Base-by-base conservation (phyloP, 2,888 invertebrate genomes). In the Leuctra nigra region DNA sequence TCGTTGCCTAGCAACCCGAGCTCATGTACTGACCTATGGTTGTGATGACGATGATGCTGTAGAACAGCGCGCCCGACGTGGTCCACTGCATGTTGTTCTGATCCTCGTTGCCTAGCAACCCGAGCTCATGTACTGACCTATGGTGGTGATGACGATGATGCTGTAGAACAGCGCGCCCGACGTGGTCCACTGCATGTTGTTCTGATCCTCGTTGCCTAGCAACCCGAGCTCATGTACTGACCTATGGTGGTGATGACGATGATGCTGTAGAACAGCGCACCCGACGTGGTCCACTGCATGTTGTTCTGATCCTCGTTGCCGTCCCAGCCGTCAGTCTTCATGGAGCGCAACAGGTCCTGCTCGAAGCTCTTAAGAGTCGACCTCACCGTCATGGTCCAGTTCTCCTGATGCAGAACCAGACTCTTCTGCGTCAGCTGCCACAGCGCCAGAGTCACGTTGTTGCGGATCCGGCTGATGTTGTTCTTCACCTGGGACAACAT, bases 201-300 rank as follows among this genome's bases (percentile, higher is more conserved):
- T 7, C 53, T 75, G 72, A 59, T 78, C 77, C 48, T 75, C 70
- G 65, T 39, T 39, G 39, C 18, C 4, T 39, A 1, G 3, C 16
- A 39, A 36, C 4, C 2, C 13, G 14, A 14, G 11, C 4, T 14
- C 4, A 23, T 6, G 25, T 6, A 36, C 84, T 81, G 69, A 93
- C 94, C 95, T 63, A 95, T 95, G 33, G 95, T 95, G 55, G 95
- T 95, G 72, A 95, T 95, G 63, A 95, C 93, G 65, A 95, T 92
- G 68, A 96, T 94, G 64, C 93, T 93, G 76, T 94, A 95, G 75
- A 95, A 91, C 18, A 96, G 78, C 0, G 94, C 90, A 13, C 94
- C 94, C 20, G 86, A 86, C 72, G 86, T 87, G 46, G 90, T 89
- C 91, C 92, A 91, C 71, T 91, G 90, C 4, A 76, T 72, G 4